Conservation (phyloP, 2,797 vertebrate species). For the Masticophis lateralis region DNA sequence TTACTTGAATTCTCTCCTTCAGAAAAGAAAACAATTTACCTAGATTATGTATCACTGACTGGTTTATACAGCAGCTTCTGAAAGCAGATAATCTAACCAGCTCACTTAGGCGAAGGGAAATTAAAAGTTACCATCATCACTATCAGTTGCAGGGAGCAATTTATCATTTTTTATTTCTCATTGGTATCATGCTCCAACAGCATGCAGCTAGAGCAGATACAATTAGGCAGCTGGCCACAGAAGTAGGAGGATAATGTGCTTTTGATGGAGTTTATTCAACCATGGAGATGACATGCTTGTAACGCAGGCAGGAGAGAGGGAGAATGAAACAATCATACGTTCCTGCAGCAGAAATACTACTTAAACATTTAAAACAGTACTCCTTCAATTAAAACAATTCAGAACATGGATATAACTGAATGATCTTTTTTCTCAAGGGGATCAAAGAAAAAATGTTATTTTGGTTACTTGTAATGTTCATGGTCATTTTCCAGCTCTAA, state of each 20-base stretch:
- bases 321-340: constrained; percentile 43
- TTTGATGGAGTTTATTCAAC: constrained; percentile 97
- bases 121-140: constrained; percentile 94
- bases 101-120: constrained; percentile 78
- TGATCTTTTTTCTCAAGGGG: neutral
- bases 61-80: constrained; percentile 46
- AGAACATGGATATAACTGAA: constrained; percentile 14
- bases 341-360: constrained; percentile 57
- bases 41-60: constrained; percentile 66
- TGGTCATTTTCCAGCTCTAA: neutral
- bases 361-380: constrained; percentile 51
- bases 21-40: constrained; percentile 70
- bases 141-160: constrained; percentile 91
- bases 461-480: neutral
- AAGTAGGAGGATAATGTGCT: constrained; percentile 88
- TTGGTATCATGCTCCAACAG: constrained; percentile 85
- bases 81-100: constrained; percentile 56
- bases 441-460: neutral
- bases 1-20: constrained; percentile 35
- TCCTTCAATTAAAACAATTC: constrained; percentile 55
- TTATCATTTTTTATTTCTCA: constrained; percentile 86
- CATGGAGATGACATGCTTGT: constrained; percentile 86
- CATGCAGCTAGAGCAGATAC: constrained; percentile 88
- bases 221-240: constrained; percentile 87
- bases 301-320: constrained; percentile 70